Conservation (phyloP, 2,888 invertebrate genomes). For the Glaucopsyche alexis region DNA sequence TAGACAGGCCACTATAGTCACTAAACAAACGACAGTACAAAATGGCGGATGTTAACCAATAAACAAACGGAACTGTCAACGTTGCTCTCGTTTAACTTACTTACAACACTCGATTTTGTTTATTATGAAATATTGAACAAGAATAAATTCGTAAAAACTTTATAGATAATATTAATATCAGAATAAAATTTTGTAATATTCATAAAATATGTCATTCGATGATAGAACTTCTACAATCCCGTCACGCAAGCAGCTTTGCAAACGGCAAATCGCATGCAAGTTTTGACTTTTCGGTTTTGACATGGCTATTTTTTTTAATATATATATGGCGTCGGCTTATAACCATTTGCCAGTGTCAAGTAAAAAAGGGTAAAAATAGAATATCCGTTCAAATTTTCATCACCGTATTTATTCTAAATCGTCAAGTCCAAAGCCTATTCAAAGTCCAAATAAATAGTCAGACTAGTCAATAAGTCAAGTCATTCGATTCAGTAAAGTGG, state of each 20-base stretch:
- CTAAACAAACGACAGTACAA: conserved; percentile 80
- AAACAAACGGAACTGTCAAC: conserved; percentile 77
- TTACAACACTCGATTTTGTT: conserved; percentile 54
- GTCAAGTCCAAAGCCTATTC: too few species aligned
- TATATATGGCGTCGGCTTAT: too few species aligned
- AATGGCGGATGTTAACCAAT: conserved; percentile 71
- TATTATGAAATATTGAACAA: conserved; percentile 52
- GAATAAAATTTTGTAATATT: conserved; percentile 64
- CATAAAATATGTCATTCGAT: conserved; percentile 69
- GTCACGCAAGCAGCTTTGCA: conserved; percentile 49
- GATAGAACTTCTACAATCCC: conserved; percentile 56
- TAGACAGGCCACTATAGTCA: conserved; percentile 63
- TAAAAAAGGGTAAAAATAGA: too few species aligned
- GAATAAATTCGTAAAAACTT: conserved; percentile 68
- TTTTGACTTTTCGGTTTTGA: conserved; percentile 33
- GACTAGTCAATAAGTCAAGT: too few species aligned
- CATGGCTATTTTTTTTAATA: neutral
- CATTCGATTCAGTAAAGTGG: too few species aligned
- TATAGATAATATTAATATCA: conserved; percentile 60
- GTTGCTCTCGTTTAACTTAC: conserved; percentile 51
- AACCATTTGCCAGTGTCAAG: too few species aligned
- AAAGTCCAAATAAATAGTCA: too few species aligned
- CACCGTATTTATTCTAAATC: too few species aligned
- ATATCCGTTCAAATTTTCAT: too few species aligned
- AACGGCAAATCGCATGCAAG: conserved; percentile 38